Conservation (phyloP, 2,888 invertebrate genomes). For the Drosophila atripex region DNA sequence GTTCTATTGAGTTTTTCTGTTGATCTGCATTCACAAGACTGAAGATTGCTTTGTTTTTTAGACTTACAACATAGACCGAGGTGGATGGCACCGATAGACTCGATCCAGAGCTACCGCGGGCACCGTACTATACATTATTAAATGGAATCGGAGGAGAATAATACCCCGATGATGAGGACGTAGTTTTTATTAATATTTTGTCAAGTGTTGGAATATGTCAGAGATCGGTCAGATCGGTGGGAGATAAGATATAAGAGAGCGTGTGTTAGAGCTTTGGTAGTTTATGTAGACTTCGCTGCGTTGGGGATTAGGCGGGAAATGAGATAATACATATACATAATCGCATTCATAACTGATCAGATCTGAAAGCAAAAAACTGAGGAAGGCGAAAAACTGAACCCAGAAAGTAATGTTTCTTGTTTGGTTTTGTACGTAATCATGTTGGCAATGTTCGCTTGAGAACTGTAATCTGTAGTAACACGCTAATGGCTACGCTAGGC, state of each 20-base stretch:
- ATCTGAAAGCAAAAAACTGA: conserved; percentile 24
- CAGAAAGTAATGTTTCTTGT: conserved; percentile 65
- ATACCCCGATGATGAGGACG: conserved; percentile 51
- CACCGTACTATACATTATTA: conserved; percentile 80
- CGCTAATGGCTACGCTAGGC: conserved; percentile 66
- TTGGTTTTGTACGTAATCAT: conserved; percentile 47
- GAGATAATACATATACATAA: conserved; percentile 60
- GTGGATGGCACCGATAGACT: conserved; percentile 93
- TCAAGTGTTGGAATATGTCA: conserved; percentile 34
- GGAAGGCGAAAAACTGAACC: conserved; percentile 26
- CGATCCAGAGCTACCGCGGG: conserved; percentile 90
- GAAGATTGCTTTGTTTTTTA: conserved; percentile 79
- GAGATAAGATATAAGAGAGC: conserved; percentile 70
- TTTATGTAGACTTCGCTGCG: conserved; percentile 41
- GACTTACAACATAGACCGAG: conserved; percentile 88
- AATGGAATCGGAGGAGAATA: conserved; percentile 6
- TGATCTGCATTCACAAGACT: conserved; percentile 19
- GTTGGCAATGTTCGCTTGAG: conserved; percentile 39
- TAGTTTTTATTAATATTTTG: conserved; percentile 13
- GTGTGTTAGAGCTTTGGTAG: conserved; percentile 70
- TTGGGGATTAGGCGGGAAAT: conserved; percentile 58
- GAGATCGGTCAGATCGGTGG: conserved; percentile 59
- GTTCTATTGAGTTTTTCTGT: conserved; percentile 18
- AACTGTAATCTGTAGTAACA: conserved; percentile 36
- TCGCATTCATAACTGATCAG: conserved; percentile 16